These are phyloP conservation scores for Heteractis magnifica DNA, from an alignment of 92 coral and sea anemone genomes.

Conservation along the genomic window DNA sequence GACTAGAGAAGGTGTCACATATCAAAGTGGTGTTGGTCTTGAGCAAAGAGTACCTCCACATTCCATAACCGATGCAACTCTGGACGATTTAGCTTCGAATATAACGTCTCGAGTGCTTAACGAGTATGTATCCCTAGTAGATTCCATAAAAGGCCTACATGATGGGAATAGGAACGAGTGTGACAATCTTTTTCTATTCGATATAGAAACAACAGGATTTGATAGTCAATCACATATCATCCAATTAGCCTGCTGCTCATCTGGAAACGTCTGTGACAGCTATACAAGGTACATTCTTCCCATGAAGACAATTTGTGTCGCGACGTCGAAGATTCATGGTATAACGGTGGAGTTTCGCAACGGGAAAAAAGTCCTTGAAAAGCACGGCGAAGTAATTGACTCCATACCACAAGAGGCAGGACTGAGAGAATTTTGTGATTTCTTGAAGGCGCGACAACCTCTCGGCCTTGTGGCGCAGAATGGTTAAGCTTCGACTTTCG, in stretches of 20 bases:
- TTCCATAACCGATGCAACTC: too few relatives aligned
- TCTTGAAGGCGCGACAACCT: background rate
- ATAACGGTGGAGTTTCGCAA: background rate
- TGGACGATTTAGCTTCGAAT: too few relatives aligned
- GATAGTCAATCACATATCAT: background rate
- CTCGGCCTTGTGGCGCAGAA: background rate
- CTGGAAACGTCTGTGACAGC: background rate
- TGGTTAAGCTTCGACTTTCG: background rate
- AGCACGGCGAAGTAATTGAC: background rate
- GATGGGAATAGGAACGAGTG: background rate
- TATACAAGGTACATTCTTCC: background rate
- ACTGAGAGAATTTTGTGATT: background rate
- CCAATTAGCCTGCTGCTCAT: background rate
- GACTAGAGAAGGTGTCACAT: background rate
- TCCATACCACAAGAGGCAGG: background rate
- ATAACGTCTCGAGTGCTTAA: too few relatives aligned
- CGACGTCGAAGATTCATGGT: background rate
- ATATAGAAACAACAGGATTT: background rate
- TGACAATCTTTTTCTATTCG: background rate
- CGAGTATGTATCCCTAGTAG: too few relatives aligned
- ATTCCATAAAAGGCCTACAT: background rate
- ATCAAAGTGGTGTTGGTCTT: background rate
- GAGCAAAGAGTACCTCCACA: background rate
- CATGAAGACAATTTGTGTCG: background rate
- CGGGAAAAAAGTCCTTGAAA: background rate